phyloP scores from a whole-genome alignment of 1,140 invertebrate species.

The Caenorhabditis inopinata region DNA sequence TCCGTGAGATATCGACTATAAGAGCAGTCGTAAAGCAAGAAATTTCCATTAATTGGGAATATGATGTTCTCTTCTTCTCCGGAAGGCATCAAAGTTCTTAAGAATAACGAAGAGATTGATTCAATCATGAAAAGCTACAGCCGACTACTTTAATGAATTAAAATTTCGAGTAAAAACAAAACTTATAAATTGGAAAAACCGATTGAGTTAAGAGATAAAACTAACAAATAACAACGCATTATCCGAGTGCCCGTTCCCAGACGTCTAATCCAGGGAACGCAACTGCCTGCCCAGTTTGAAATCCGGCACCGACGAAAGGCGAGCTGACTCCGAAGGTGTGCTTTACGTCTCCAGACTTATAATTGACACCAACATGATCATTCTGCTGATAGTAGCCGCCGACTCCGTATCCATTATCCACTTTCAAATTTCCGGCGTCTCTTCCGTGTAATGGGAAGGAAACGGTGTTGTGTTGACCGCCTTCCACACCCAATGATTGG shows the following conservation, averaged over 20 bases:
- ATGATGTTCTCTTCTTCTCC: too few relatives aligned
- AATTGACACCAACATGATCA: conserved; percentile 49
- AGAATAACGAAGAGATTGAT: too few relatives aligned
- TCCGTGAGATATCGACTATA: too few relatives aligned
- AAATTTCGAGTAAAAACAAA: background rate
- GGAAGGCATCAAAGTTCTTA: too few relatives aligned
- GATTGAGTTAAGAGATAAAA: too few relatives aligned
- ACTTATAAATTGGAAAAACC: too few relatives aligned
- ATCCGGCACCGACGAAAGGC: conserved; percentile 41
- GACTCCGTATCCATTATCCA: conserved; percentile 43
- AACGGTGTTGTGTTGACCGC: conserved; percentile 44
- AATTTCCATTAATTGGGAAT: too few relatives aligned
- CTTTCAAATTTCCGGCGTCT: conserved; percentile 37
- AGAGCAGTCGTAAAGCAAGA: too few relatives aligned
- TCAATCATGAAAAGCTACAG: too few relatives aligned
- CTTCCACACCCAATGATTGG: conserved; percentile 46
- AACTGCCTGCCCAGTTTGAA: conserved; percentile 48
- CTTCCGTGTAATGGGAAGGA: conserved; percentile 34
- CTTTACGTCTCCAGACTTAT: conserved; percentile 33
- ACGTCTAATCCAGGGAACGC: conserved; percentile 48
- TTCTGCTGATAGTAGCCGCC: conserved; percentile 48
- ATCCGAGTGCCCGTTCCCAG: conserved; percentile 36
- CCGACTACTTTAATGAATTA: too few relatives aligned
- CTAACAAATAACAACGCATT: background rate
- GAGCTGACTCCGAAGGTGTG: conserved; percentile 48